A percentile compares a stretch with the other conserved stretches of the same genome.
These are phyloP conservation scores for Mamestra configurata DNA, from an alignment of 1,140 invertebrate species.

Conservation along the genomic window DNA sequence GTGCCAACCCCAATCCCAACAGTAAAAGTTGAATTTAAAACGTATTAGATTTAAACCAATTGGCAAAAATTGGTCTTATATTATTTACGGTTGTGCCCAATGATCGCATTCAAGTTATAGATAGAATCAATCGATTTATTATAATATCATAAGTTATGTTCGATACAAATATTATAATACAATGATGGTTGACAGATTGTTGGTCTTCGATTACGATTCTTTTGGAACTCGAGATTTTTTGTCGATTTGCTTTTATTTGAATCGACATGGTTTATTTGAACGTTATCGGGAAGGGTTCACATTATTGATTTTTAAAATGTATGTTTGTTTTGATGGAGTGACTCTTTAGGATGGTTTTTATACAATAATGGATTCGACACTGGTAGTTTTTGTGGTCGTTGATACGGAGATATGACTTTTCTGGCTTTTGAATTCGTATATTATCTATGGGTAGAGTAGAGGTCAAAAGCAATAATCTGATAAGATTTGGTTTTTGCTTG, in stretches of 20 bases:
- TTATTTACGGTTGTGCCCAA: not conserved
- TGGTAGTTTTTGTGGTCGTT: slow-evolving; percentile 53
- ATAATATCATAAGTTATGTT: slow-evolving; percentile 60
- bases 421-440: not conserved
- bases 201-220: slow-evolving; percentile 71
- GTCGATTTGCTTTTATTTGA: slow-evolving; percentile 78
- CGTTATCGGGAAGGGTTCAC: slow-evolving; percentile 80
- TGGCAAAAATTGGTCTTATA: not conserved
- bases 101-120: not conserved
- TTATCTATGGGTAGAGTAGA: not conserved
- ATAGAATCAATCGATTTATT: slow-evolving; percentile 34
- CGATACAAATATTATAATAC: slow-evolving; percentile 73
- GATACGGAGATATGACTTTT: slow-evolving; percentile 30
- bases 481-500: not conserved
- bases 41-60: not conserved
- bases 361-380: slow-evolving; percentile 53
- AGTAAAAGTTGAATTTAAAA: not conserved
- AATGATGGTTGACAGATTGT: slow-evolving; percentile 83
- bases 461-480: not conserved
- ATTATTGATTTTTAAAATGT: slow-evolving; percentile 81
- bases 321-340: slow-evolving; percentile 81
- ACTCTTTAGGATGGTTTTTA: slow-evolving; percentile 65
- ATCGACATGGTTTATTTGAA: slow-evolving; percentile 78
- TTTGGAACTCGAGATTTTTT: slow-evolving; percentile 68
- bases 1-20: not conserved